Conservation (phyloP, 2,888 invertebrate species). For the Labia minor region DNA sequence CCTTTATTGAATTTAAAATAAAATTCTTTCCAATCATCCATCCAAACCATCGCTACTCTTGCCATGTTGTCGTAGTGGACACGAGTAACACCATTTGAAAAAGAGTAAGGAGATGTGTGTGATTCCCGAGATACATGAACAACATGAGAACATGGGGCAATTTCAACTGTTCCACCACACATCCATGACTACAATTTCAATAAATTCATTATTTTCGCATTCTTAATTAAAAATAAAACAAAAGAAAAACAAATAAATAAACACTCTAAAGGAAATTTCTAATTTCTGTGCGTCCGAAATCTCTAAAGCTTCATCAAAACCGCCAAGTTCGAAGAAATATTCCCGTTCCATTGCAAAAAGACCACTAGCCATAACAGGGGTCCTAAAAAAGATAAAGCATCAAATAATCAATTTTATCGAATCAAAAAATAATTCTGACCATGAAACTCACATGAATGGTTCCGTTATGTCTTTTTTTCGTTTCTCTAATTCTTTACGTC, state of each 20-base stretch:
- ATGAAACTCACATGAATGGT: slow-evolving; percentile 41
- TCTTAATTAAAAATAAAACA: neutral
- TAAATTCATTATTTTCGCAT: no score
- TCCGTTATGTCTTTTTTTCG: slow-evolving; percentile 52
- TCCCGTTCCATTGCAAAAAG: slow-evolving; percentile 78
- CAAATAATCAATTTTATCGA: no score
- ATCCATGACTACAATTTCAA: slow-evolving; percentile 61
- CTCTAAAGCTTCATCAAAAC: slow-evolving; percentile 54
- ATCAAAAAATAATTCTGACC: neutral
- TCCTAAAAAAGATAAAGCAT: slow-evolving; percentile 36
- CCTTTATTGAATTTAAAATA: slow-evolving; percentile 74
- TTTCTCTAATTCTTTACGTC: slow-evolving; percentile 50
- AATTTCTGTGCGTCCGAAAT: slow-evolving; percentile 99
- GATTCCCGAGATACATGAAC: slow-evolving; percentile 87
- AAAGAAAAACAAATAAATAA: neutral
- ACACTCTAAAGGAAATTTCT: slow-evolving; percentile 84
- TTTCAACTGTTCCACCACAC: slow-evolving; percentile 83
- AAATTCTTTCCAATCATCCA: slow-evolving; percentile 94
- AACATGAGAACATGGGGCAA: slow-evolving; percentile 85
- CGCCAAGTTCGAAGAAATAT: slow-evolving; percentile 77
- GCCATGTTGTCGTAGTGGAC: slow-evolving; percentile 85
- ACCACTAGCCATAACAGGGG: slow-evolving; percentile 91
- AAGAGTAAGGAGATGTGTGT: slow-evolving; percentile 91
- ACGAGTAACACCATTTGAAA: slow-evolving; percentile 80
- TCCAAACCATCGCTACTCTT: slow-evolving; percentile 91